A percentile compares a stretch with the other conserved stretches of the same genome.
Evolutionary conservation across 2,888 invertebrate genomes (phyloP).

Genomic region (Agrypnus murinus): DNA sequence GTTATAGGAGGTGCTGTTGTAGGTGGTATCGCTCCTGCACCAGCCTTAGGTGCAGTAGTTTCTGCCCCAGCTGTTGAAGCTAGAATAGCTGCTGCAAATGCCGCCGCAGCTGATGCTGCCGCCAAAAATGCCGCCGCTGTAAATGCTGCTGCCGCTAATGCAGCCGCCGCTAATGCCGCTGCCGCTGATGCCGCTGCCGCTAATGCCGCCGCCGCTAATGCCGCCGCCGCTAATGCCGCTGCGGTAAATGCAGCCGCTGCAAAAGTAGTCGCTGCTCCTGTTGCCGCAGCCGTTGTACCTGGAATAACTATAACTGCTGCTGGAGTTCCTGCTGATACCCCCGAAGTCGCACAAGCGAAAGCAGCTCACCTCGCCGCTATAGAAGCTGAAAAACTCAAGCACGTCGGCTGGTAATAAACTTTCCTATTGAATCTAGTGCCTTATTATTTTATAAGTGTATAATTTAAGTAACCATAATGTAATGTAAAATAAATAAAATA

Average conservation of each 20-base stretch:
- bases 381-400: constrained; percentile 16
- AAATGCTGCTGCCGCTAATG: constrained; percentile 11
- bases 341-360: constrained; percentile 68
- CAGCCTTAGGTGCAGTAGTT: neutral
- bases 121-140: neutral
- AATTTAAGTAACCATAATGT: too few relatives aligned
- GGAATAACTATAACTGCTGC: constrained; percentile 52
- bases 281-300: constrained; percentile 5
- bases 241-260: neutral
- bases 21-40: neutral
- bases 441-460: too few relatives aligned
- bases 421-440: constrained; percentile 19
- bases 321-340: constrained; percentile 64
- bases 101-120: neutral
- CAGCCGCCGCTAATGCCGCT: neutral
- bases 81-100: neutral
- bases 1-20: constrained; percentile 1
- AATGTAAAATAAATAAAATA: neutral
- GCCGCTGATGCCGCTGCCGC: constrained; percentile 4
- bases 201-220: neutral
- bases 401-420: constrained; percentile 6
- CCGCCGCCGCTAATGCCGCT: constrained; percentile 1
- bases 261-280: neutral
- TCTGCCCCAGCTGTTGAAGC: neutral
- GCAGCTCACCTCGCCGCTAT: constrained; percentile 58